Evolutionary conservation across 2,113 vertebrate genomes (phyloP), one percentile per base, ranked within the genome.

Genomic region (Pungitius pungitius): DNA sequence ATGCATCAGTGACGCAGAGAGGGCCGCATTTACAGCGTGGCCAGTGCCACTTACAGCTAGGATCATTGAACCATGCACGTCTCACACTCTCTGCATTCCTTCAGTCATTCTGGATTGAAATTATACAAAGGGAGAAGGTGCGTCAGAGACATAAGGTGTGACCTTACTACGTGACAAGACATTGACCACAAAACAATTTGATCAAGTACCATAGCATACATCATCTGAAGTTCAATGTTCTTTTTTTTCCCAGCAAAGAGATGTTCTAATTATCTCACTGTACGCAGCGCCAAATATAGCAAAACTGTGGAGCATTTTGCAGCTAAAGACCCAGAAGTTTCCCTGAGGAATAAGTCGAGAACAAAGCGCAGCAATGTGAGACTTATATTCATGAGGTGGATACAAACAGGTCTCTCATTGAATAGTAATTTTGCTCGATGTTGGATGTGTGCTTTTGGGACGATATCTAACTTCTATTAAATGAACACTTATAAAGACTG

Each of bases 1-100:
- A 93, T 93, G 92, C 87, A 92, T 90, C 84, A 87, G 82, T 82
- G 83, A 86, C 83, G 82, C 89, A 81, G 87, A 89, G 80, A 87
- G 81, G 63, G 73, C 75, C 79, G 75, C 88, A 91, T 90, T 91
- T 89, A 92, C 79, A 49, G 82, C 61, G 51, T 81, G 74, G 74
- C 57, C 60, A 57, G 86, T 86, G 71, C 90, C 60, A 77, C 70
- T 90, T 83, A 76, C 63, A 64, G 81, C 72, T 75, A 47, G 39
- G 77, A 90, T 85, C 84, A 77, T 17, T 83, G 69, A 82, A 79
- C 73, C 69, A 6, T 84, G 78, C 71, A 40, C 58, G 70, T 73
- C 70, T 83, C 55, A 66, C 70, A 76, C 73, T 66, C 35, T 82
- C 59, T 69, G 17, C 52, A 8, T 27, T 15, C 7, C 14, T 17